These are phyloP conservation scores for Chionodraco myersi DNA, from an alignment of 2,113 vertebrate species.

Conservation along the genomic window DNA sequence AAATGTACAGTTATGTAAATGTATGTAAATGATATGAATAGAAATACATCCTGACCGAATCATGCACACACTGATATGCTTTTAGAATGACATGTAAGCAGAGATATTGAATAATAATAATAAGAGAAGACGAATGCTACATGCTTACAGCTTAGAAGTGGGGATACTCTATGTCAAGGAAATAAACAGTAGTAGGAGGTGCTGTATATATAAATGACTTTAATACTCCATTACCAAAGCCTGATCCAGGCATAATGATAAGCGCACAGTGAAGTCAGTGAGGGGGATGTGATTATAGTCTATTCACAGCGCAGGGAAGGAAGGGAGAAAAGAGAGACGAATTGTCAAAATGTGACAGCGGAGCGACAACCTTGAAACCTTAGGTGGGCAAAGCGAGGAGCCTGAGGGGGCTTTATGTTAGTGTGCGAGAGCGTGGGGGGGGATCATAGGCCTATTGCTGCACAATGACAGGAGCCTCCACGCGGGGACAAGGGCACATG, in stretches of 20 bases:
- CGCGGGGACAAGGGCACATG: conserved; percentile 65
- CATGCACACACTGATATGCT: not conserved
- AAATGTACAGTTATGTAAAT: not conserved
- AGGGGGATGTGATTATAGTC: conserved; percentile 55
- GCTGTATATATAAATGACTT: conserved; percentile 23
- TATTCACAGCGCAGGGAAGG: conserved; percentile 52
- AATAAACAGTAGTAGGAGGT: conserved; percentile 2
- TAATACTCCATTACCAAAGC: conserved; percentile 32
- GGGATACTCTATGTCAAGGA: not conserved
- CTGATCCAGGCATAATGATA: conserved; percentile 54
- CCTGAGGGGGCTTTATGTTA: conserved; percentile 72
- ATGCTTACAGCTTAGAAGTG: not conserved
- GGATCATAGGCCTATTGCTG: conserved; percentile 71
- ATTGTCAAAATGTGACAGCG: conserved; percentile 61
- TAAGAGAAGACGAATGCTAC: not conserved
- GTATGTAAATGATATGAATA: not conserved
- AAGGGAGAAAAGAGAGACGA: conserved; percentile 4
- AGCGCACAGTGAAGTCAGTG: conserved; percentile 41
- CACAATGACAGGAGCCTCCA: conserved; percentile 61
- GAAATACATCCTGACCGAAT: not conserved
- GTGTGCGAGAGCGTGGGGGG: conserved; percentile 45
- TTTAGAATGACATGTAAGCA: not conserved
- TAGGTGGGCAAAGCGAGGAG: conserved; percentile 67
- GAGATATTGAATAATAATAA: not conserved
- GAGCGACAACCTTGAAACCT: conserved; percentile 77